Base-by-base conservation (phyloP, 1,140 invertebrate species). In the Bathynomus jamesi region DNA sequence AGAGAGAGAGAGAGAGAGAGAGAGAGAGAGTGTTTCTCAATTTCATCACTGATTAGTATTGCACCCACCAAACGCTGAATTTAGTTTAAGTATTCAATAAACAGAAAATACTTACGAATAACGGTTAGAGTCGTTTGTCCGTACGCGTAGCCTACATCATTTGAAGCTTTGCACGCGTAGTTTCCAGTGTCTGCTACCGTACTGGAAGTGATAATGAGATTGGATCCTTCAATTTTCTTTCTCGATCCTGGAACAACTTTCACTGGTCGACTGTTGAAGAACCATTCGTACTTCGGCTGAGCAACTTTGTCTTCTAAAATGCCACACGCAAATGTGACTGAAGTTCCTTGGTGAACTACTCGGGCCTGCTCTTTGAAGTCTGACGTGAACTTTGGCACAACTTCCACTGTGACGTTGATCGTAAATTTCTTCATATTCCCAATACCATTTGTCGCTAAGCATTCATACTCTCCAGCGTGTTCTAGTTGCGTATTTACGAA, bases 401-500 rank as follows among this genome's bases (percentile, higher is more conserved):
- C 62, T 13, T 29, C 25, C 25, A 64, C 62, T 13, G 11, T 27
- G 2, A 27, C 28, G 2, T 7, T 29, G 17, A 27, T 4, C 24
- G 17, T 64, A 5, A 17, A 64, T 21, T 3, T 66, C 24, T 66
- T 66, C 7, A 29, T 29, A 4, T 66, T 29, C 28, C 65, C 32
- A 4, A 66, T 28, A 0, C 32, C 28, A 29, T 28, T 29, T 1
- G 46, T 27, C n/a, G 11, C 28, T 27, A 69, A 25, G 28, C n/a
- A 69, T 61, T 61, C 25, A 53, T 69, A 69, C 5, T 29, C 25
- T 46, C 32, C 69, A n/a, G 69, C 29, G 28, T 46, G 60, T 32
- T 32, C 10, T 46, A 76, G 62, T 68, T 73, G 31, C 0, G 74
- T 72, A 70, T 76, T 61, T 2, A 17, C 46, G 60, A 76, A 25